Evolutionary conservation across 2,888 invertebrate genomes (phyloP).

Genomic region (Galeruca laticollis): DNA sequence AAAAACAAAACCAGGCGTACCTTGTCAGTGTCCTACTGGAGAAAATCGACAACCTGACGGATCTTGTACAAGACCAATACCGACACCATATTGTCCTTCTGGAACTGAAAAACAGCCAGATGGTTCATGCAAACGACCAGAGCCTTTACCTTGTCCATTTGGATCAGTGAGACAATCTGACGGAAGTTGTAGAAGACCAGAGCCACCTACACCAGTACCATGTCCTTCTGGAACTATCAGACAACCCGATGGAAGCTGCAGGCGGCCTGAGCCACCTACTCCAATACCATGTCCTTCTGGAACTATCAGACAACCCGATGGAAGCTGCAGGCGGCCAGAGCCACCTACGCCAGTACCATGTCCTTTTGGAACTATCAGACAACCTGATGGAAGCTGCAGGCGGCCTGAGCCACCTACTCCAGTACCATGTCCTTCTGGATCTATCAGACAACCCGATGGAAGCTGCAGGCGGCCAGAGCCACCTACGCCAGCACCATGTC

Average conservation of each 20-base stretch:
- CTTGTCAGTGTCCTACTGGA: conserved; percentile 35
- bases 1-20: conserved; percentile 9
- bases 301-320: conserved; percentile 36
- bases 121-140: conserved; percentile 35
- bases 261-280: conserved; percentile 6
- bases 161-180: conserved; percentile 19
- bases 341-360: conserved; percentile 25
- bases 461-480: conserved; percentile 23
- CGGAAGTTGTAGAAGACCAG: conserved; percentile 30
- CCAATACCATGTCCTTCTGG: conserved; percentile 44
- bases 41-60: conserved; percentile 34
- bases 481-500: conserved; percentile 27
- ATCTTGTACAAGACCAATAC: conserved; percentile 35
- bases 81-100: conserved; percentile 43
- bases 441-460: conserved; percentile 29
- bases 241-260: conserved; percentile 22
- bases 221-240: conserved; percentile 29
- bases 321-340: conserved; percentile 14
- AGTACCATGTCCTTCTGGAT: conserved; percentile 42
- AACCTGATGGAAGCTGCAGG: conserved; percentile 23
- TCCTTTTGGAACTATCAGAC: conserved; percentile 32
- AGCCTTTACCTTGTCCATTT: conserved; percentile 25
- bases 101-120: conserved; percentile 37
- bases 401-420: conserved; percentile 20
- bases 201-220: conserved; percentile 19